Base-by-base conservation (phyloP, 2,113 vertebrate genomes). In the Larimichthys polyactis region DNA sequence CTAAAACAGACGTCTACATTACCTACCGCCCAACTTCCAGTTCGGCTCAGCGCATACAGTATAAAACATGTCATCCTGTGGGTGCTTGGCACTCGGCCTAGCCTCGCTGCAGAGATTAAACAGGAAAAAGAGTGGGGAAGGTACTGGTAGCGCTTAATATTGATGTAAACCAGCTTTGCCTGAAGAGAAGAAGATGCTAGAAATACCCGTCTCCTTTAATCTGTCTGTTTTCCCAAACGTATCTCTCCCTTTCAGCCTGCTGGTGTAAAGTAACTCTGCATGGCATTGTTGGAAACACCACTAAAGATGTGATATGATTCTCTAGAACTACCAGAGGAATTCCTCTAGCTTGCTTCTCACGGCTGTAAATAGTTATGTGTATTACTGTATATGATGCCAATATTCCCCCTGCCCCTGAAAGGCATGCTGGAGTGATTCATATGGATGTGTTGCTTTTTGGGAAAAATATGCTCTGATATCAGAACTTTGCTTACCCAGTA, bases 351-450 rank as follows among this genome's bases (percentile, higher is more conserved):
- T 83, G 82, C 86, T 90, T 88, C 79, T 87, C 62, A 81, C 78
- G 72, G 88, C 85, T 94, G 92, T 94, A 95, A 88, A 94, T 94
- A 94, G 79, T 85, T 78, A 19, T 17, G 57, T 90, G 78, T 91
- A 70, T 80, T 79, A 75, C 49, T 89, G 57, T 90, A 69, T 85
- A 75, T 83, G 80, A 92, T 75, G 60, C 71, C 81, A 86, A 63
- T 73, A 70, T 24, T 29, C 73, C 63, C 48, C 69, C 48, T 36
- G 49, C 76, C 62, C 82, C 64, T 75, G 29, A 85, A 77, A 84
- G 87, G 89, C 91, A 90, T 91, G 90, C 74, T 79, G 76, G 77
- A 85, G 67, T 64, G 75, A 85, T 55, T 79, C 27, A n/a, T 63
- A 73, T 79, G 46, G 74, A 81, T 87, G 71, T 83, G 87, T 69